Conservation (phyloP, 2,797 vertebrate genomes). For the Sphaeramia orbicularis region DNA sequence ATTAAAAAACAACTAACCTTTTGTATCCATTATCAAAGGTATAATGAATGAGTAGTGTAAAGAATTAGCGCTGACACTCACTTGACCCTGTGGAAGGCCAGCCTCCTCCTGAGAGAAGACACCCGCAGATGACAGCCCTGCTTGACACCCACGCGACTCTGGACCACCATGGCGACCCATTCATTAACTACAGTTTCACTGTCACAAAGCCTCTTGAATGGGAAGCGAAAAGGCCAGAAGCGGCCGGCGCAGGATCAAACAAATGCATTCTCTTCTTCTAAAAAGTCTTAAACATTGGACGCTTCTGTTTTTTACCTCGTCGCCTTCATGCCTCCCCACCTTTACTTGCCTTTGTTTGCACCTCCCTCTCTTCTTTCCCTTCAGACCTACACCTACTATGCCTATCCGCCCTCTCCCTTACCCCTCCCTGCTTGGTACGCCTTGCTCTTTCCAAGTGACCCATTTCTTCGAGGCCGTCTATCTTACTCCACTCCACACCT, state of each 20-base stretch:
- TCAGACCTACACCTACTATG: slow-evolving; percentile 2
- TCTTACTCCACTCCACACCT: slow-evolving; percentile 46
- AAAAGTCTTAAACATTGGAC: not conserved
- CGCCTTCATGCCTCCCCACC: not conserved
- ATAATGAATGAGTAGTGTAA: not conserved
- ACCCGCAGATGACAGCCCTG: slow-evolving; percentile 79
- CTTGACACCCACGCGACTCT: slow-evolving; percentile 72
- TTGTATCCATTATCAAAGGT: too few species aligned
- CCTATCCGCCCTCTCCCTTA: not conserved
- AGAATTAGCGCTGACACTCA: slow-evolving; percentile 73
- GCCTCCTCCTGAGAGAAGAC: slow-evolving; percentile 85
- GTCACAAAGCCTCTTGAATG: not conserved
- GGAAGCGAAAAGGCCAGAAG: not conserved
- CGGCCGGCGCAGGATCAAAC: not conserved
- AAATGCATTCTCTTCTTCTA: slow-evolving; percentile 10
- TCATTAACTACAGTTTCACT: not conserved
- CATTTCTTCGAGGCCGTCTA: slow-evolving; percentile 48
- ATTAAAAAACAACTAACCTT: too few species aligned
- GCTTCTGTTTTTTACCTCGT: not conserved
- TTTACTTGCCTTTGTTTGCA: slow-evolving; percentile 18
- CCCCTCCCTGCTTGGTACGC: not conserved
- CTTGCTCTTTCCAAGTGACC: slow-evolving; percentile 47
- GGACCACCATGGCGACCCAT: slow-evolving; percentile 82
- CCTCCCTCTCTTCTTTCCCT: not conserved
- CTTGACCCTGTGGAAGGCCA: slow-evolving; percentile 80